phyloP scores from a whole-genome alignment of 2,797 vertebrate species.

The Etheostoma nigrum region DNA sequence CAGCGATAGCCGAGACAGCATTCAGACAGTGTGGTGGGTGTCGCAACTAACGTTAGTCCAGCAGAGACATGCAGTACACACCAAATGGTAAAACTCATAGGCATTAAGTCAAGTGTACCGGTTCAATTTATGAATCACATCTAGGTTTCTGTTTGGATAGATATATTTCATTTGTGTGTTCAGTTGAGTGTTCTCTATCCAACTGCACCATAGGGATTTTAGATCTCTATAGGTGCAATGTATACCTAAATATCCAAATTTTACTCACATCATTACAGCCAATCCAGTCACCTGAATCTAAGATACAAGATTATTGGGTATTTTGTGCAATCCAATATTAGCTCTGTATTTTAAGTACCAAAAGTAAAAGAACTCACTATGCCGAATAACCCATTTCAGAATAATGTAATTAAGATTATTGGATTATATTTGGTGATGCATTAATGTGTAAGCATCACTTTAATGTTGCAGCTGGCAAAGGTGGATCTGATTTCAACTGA shows the following conservation, averaged over 20 bases:
- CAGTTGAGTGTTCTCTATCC: no score
- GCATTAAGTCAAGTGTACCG: not conserved
- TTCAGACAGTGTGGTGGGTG: conserved; percentile 92
- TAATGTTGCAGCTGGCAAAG: not conserved
- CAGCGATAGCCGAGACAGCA: conserved; percentile 90
- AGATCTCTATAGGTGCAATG: no score
- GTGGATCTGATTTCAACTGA: not conserved
- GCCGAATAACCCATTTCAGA: not conserved
- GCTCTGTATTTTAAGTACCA: not conserved
- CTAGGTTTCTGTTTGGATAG: not conserved
- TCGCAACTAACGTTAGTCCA: not conserved
- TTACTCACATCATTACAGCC: not conserved
- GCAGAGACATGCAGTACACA: no score
- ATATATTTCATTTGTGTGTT: no score
- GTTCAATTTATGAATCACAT: not conserved
- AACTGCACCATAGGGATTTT: no score
- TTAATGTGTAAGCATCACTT: not conserved
- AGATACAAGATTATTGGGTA: not conserved
- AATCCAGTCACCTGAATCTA: not conserved
- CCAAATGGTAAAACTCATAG: no score
- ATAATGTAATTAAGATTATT: not conserved
- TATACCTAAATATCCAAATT: no score
- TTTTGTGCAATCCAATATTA: not conserved
- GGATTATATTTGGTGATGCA: not conserved
- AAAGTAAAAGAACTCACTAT: not conserved